Evolutionary conservation across 2,888 invertebrate genomes (phyloP).

Genomic region (Perithous albicinctus): DNA sequence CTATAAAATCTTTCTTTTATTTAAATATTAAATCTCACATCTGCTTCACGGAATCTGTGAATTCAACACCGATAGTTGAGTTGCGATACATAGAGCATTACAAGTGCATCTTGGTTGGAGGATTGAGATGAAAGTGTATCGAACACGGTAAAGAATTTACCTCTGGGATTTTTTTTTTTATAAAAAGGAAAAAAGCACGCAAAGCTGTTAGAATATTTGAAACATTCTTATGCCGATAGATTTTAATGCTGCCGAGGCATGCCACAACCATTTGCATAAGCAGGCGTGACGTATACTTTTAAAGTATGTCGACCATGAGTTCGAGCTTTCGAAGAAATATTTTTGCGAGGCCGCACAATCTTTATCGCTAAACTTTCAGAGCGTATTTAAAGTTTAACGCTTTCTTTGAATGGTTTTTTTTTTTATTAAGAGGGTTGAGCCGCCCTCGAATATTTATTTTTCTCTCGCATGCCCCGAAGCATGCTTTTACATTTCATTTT

Average conservation of each 20-base stretch:
- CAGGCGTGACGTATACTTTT: neutral
- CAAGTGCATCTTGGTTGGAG: no score
- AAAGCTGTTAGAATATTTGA: neutral
- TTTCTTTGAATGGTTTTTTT: neutral
- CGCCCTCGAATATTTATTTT: neutral
- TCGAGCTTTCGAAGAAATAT: slow-evolving; percentile 1
- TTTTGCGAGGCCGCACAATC: neutral
- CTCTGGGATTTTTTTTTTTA: no score
- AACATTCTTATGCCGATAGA: slow-evolving; percentile 11
- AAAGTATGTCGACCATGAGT: neutral
- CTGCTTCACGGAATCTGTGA: no score
- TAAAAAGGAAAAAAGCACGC: neutral
- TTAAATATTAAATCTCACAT: no score
- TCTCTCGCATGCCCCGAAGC: neutral
- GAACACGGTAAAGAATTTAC: no score
- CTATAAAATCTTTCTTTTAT: no score
- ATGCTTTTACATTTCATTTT: no score
- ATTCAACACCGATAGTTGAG: no score
- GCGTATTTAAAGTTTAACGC: neutral
- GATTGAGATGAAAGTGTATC: no score
- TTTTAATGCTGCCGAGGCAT: slow-evolving; percentile 6
- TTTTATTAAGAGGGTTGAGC: neutral
- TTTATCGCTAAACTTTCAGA: neutral
- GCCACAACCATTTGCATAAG: slow-evolving; percentile 17
- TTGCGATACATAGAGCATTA: no score